phyloP scores from a whole-genome alignment of 2,797 vertebrate genomes.

The Simalia tracyae region DNA sequence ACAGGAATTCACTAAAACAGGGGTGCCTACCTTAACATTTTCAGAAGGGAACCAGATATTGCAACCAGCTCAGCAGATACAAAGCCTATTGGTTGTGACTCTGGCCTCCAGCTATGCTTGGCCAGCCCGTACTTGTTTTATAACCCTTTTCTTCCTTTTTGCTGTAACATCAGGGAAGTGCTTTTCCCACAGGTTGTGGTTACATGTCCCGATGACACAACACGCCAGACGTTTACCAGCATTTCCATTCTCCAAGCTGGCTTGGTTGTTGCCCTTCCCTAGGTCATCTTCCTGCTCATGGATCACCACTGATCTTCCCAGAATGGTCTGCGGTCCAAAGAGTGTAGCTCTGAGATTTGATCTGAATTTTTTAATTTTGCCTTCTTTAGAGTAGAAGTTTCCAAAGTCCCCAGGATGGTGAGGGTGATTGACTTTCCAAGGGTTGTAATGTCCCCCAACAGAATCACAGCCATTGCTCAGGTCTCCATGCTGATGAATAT shows the following conservation, averaged over 20 bases:
- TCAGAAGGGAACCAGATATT: not conserved
- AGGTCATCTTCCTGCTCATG: constrained; percentile 87
- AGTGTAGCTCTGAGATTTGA: constrained; percentile 74
- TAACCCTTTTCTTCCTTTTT: constrained; percentile 65
- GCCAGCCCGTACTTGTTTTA: constrained; percentile 11
- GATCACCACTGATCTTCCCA: constrained; percentile 87
- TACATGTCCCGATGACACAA: constrained; percentile 83
- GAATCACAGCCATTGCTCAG: constrained; percentile 84
- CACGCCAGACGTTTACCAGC: constrained; percentile 88
- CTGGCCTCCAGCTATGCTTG: constrained; percentile 26
- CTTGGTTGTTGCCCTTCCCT: constrained; percentile 83
- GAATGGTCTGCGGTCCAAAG: constrained; percentile 74
- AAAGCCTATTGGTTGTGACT: not conserved
- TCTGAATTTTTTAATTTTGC: constrained; percentile 72
- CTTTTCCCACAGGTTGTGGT: constrained; percentile 75
- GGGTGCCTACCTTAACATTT: not conserved
- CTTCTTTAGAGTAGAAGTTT: constrained; percentile 83
- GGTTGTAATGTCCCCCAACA: constrained; percentile 89
- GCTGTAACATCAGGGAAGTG: constrained; percentile 36
- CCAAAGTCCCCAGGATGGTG: constrained; percentile 91
- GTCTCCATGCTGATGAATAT: constrained; percentile 90
- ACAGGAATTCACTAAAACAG: constrained; percentile 17
- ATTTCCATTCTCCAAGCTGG: constrained; percentile 88
- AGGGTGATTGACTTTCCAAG: constrained; percentile 78
- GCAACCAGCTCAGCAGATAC: not conserved